Evolutionary conservation across 2,888 invertebrate species (phyloP), one percentile per base, ranked within the genome.

Genomic region (Thelaira solivaga): DNA sequence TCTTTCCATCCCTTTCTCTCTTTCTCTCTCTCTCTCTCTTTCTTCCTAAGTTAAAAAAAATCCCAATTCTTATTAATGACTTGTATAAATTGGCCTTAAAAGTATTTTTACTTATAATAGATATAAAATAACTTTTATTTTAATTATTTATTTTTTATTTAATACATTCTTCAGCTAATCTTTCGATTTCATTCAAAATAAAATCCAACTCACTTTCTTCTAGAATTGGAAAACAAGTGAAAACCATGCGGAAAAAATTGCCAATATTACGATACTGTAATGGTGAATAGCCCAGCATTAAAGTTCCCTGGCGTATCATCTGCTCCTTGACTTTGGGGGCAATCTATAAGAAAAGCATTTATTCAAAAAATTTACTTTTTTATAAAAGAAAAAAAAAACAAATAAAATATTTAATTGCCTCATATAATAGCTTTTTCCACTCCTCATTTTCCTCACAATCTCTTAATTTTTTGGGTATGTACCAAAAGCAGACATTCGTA

Each of bases 401-500:
- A n/a, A n/a, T n/a, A n/a, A n/a, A n/a, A 6, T 59, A 13, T 10
- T 13, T 10, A 62, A 47, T 61, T 83, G 90, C 89, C 73, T 84
- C 85, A 82, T 90, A 89, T 16, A 92, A 72, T 76, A 90, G 88
- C 0, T 86, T 77, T 88, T 90, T 90, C 92, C 92, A 92, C 2
- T 89, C 89, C 0, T 86, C 83, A 31, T 86, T 89, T 83, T 91
- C 91, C 29, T 80, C 67, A 8, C 81, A 76, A 18, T 76, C 83
- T 22, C 88, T 80, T 82, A 92, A 89, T n/a, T 87, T 88, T 39
- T 82, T 89, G 0, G 94, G 92, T 72, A 96, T 92, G 86, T 94
- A 97, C 97, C 97, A 97, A 88, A 97, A 97, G 87, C 96, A 97
- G 1, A 97, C 92, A 85, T 96, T 97, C 18, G 95, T 94, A 79